Evolutionary conservation across 2,797 vertebrate species (phyloP).

Genomic region (Luscinia luscinia): DNA sequence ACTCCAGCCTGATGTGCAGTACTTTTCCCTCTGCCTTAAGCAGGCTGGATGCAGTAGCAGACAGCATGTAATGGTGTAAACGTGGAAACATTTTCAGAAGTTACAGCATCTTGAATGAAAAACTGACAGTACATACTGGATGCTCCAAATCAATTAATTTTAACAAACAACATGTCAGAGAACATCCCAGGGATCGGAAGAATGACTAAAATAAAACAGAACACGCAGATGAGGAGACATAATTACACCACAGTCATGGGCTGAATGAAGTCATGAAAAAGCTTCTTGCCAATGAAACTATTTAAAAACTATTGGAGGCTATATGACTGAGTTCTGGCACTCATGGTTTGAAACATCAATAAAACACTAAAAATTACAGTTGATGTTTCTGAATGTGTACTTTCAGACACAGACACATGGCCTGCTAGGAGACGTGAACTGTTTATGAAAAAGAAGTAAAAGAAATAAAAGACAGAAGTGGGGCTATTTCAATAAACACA

Average conservation of each 20-base stretch:
- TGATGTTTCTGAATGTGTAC: background rate
- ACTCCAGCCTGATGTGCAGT: background rate
- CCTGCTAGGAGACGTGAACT: background rate
- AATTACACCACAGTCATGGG: slow-evolving; percentile 65
- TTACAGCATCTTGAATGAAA: background rate
- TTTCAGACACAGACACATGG: background rate
- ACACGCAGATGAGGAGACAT: slow-evolving; percentile 51
- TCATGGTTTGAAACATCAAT: background rate
- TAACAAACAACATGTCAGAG: slow-evolving; percentile 46
- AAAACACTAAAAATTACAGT: background rate
- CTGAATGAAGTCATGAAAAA: slow-evolving; percentile 66
- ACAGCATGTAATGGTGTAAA: background rate
- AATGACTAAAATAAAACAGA: slow-evolving; percentile 67
- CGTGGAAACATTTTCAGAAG: background rate
- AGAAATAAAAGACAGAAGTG: background rate
- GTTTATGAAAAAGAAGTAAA: background rate
- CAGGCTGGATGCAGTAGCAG: background rate
- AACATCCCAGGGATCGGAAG: slow-evolving; percentile 41
- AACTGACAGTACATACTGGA: background rate
- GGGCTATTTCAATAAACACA: background rate
- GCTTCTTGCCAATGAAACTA: slow-evolving; percentile 54
- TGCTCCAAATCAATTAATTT: slow-evolving; percentile 34
- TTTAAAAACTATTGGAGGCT: slow-evolving; percentile 49
- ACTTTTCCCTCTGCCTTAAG: background rate
- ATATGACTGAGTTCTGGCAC: slow-evolving; percentile 19